A percentile compares a stretch with the other conserved stretches of the same genome.
phyloP scores from a whole-genome alignment of 2,888 invertebrate genomes.

The Drosophila acutilabella region DNA sequence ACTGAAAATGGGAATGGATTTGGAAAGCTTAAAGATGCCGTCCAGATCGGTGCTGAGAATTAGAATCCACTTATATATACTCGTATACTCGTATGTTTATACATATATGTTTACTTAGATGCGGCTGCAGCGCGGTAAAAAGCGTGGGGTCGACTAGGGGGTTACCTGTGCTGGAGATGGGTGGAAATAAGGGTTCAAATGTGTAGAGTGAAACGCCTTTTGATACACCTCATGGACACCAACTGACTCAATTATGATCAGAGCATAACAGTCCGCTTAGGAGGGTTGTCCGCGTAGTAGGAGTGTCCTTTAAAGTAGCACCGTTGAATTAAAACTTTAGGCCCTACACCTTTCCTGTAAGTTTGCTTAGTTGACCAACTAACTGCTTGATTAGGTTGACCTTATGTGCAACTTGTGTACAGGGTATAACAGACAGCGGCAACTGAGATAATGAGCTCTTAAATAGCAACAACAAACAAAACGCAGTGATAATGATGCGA shows the following conservation, averaged over 20 bases:
- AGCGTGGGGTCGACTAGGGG: constrained; percentile 1
- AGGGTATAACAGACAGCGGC: constrained; percentile 18
- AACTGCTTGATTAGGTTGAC: background rate
- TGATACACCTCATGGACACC: too few relatives aligned
- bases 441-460: constrained; percentile 26
- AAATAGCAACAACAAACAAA: constrained; percentile 32
- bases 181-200: too few relatives aligned
- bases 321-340: too few relatives aligned
- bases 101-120: background rate
- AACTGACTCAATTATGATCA: too few relatives aligned
- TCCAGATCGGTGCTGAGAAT: constrained; percentile 28
- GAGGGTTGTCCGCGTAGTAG: too few relatives aligned
- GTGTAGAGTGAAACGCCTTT: too few relatives aligned
- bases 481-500: constrained; percentile 18
- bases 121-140: constrained; percentile 6
- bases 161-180: background rate
- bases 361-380: background rate
- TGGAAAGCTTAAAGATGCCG: constrained; percentile 30
- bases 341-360: too few relatives aligned
- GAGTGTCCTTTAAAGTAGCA: too few relatives aligned
- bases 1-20: constrained; percentile 41
- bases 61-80: constrained; percentile 3
- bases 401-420: background rate
- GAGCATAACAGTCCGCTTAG: too few relatives aligned
- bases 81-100: background rate